Evolutionary conservation across 2,113 vertebrate genomes (phyloP), one percentile per base, ranked within the genome.

Genomic region (Zeus faber): DNA sequence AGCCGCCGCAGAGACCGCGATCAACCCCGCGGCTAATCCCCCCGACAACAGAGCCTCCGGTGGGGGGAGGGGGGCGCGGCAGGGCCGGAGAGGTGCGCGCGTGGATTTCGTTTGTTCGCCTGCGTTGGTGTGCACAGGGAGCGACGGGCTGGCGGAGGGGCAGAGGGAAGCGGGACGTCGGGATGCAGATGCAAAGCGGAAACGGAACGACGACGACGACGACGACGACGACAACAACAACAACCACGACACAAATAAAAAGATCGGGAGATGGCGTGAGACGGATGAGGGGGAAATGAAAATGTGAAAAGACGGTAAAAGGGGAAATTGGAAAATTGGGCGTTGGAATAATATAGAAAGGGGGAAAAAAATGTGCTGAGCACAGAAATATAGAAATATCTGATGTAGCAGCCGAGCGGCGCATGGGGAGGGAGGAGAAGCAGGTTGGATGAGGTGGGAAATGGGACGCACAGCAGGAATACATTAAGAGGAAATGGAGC

Each of bases 11-110:
- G 70, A 69, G 79, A 67, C 65, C 81, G 70, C 74, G 74, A 86
- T 87, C 82, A 82, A 83, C 74, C 83, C 74, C 75, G 69, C 55
- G 62, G 70, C 67, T 85, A 87, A 87, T 88, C 86, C 78, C 51
- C 48, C 50, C n/a, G n/a, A 41, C 52, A 73, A 79, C 77, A 81
- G 74, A 63, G 66, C 65, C 73, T 78, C 51, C 68, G 60, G 68
- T 73, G 73, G 62, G 58, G 49, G 66, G 57, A 72, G 68, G 70
- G 62, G 70, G 74, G 58, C 52, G 76, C 37, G 16, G 35, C 47
- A 18, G 41, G 23, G 20, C 11, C 27, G 31, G 50, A 11, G 27
- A 37, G 43, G 55, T 43, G 33, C 10, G 24, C 49, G 58, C 41
- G 59, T 58, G 45, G 37, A 43, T 20, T 29, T 31, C n/a, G 35